phyloP scores from a whole-genome alignment of 2,888 invertebrate species.

The Ligdia adustata region DNA sequence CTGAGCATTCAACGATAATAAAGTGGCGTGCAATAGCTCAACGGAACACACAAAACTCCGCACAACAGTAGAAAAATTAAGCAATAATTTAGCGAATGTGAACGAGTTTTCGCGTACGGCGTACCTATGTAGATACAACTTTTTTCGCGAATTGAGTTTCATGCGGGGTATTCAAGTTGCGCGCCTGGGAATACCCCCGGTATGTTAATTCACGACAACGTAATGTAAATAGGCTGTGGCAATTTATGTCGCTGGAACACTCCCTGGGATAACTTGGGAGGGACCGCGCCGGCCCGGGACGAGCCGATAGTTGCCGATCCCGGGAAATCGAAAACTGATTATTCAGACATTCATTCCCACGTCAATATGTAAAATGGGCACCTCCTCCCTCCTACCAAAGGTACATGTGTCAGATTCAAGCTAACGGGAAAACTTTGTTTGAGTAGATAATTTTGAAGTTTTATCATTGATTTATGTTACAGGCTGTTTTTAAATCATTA shows the following conservation, averaged over 20 bases:
- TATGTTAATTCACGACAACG: conserved; percentile 75
- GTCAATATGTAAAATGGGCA: conserved; percentile 42
- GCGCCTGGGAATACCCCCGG: conserved; percentile 71
- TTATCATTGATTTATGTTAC: too few relatives aligned
- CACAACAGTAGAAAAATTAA: conserved; percentile 24
- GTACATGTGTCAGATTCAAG: conserved; percentile 20
- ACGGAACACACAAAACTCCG: conserved; percentile 7
- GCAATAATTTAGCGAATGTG: conserved; percentile 26
- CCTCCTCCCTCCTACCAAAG: conserved; percentile 15
- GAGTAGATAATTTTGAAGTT: neutral
- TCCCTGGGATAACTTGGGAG: conserved; percentile 61
- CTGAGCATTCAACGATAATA: neutral
- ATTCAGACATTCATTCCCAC: conserved; percentile 53
- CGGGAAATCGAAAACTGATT: conserved; percentile 55
- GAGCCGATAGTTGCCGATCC: conserved; percentile 46
- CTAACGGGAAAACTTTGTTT: conserved; percentile 12
- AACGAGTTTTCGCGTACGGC: conserved; percentile 16
- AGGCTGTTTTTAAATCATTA: too few relatives aligned
- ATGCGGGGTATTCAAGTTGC: conserved; percentile 61
- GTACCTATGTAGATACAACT: conserved; percentile 24
- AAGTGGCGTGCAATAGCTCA: conserved; percentile 7
- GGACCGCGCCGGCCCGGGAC: conserved; percentile 31
- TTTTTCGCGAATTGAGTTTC: conserved; percentile 41
- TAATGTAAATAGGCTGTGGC: conserved; percentile 75
- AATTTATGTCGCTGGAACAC: conserved; percentile 77